Base-by-base conservation (phyloP, 2,888 invertebrate genomes). In the Pimpla rufipes region DNA sequence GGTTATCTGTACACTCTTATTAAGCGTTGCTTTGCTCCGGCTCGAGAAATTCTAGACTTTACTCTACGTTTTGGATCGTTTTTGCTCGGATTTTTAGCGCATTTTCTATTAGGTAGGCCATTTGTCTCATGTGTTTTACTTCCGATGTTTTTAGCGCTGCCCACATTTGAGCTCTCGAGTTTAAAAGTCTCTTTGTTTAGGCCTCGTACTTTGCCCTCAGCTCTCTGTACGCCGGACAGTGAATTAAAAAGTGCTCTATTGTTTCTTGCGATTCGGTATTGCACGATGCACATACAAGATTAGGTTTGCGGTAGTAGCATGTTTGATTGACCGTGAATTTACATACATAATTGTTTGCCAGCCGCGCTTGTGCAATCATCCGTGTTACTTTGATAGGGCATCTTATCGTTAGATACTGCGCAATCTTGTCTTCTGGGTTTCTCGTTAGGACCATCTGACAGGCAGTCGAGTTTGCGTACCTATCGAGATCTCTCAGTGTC, bases 281-380 rank as follows among this genome's bases (percentile, higher is more conserved):
- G 70, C 70, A 70, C 16, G 35, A n/a, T 37, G n/a, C 47, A 23
- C 70, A 70, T 11, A n/a, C n/a, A 13, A 11, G 16, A 11, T 70
- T 23, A 11, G 70, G 50, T n/a, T 23, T 52, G 6, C 50, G 21
- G 21, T 50, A 47, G 11, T 29, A 70, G 23, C 29, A n/a, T 1
- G 29, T 13, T 50, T 35, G 37, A 7, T 50, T 10, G 6, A 35
- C 8, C 11, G 10, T 70, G 10, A 23, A n/a, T 52, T 18, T 29
- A 50, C 50, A 52, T 37, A 35, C 52, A 52, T 52, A 70, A 0
- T 47, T 50, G 40, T 70, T 70, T 47, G 70, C 47, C 47, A 70
- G 23, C 52, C 70, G 47, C 8, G 18, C 11, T 23, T 70, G 50
- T 35, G 52, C 52, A n/a, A 50, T 23, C 50, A 50, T 13, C 23